Evolutionary conservation across 2,797 vertebrate species (phyloP), one percentile per base, ranked within the genome.

Genomic region (Avahi laniger): DNA sequence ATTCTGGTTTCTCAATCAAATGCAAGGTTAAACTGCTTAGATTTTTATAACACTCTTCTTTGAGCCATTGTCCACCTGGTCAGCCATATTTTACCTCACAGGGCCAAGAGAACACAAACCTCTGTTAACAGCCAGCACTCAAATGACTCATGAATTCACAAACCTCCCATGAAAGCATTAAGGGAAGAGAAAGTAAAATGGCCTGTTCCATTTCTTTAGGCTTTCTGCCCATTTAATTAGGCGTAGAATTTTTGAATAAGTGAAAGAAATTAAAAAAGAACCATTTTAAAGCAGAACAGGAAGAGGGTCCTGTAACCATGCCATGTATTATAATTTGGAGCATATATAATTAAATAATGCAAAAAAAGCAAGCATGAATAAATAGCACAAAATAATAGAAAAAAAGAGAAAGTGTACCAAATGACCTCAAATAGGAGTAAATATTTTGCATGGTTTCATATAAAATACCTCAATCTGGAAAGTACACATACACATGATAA

Each of bases 1-100:
- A 67, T 28, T 72, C 70, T 79, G 30, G 7, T 43, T 89, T 95
- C 41, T 85, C 43, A 94, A 52, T 69, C 20, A 80, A 81, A 89
- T 76, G 14, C 28, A 13, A 84, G 12, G 1, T 38, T 88, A 33
- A 33, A 11, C 4, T 41, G 11, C 28, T 75, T 22, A 65, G 3
- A 52, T 52, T 80, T 82, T 30, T 82, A 46, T 81, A 69, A 59
- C 15, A 35, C 7, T 26, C 10, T 35, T 33, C 26, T 46, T 65
- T 35, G 24, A 88, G 15, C 9, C 41, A 70, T 52, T 79, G 85
- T 46, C 81, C 24, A 70, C 2, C 38, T 33, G 22, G 9, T 70
- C 54, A 63, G 14, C 24, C 18, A 28, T 57, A 22, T 46, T 89
- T 70, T 76, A 50, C 13, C 33, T 61, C 28, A 63, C 26, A 52